A percentile compares a stretch with the other conserved stretches of the same genome.
Conservation (phyloP, 2,797 vertebrate genomes). For the Pitangus sulphuratus region DNA sequence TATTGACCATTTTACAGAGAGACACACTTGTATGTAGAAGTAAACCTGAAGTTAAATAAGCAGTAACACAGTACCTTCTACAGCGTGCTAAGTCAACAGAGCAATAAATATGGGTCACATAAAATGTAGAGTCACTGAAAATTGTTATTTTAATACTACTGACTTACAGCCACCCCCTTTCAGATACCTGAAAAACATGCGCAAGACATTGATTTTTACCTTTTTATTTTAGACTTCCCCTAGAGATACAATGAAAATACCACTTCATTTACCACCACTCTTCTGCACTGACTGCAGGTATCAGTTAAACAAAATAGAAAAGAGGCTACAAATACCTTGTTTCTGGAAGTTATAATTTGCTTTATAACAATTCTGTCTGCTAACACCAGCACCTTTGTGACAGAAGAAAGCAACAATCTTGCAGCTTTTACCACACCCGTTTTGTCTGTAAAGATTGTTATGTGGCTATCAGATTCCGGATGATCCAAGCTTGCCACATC, state of each 20-base stretch:
- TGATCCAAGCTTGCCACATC: conserved; percentile 80
- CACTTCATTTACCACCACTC: neutral
- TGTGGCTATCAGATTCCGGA: conserved; percentile 81
- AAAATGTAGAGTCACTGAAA: neutral
- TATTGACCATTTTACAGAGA: neutral
- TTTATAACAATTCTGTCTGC: conserved; percentile 98
- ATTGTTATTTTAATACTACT: neutral
- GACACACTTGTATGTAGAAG: neutral
- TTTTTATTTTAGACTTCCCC: neutral
- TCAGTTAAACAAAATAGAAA: neutral
- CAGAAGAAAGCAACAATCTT: conserved; percentile 93
- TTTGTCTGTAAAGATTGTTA: conserved; percentile 91
- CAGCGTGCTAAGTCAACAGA: neutral
- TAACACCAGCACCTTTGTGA: conserved; percentile 95
- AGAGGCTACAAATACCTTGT: conserved; percentile 85
- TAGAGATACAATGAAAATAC: neutral
- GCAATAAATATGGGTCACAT: neutral
- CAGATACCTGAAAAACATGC: neutral
- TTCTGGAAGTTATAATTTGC: conserved; percentile 95
- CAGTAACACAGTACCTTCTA: neutral
- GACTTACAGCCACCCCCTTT: neutral
- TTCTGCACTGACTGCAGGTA: neutral
- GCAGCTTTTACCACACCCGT: conserved; percentile 94
- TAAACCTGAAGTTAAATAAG: neutral
- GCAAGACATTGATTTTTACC: neutral